These are phyloP conservation scores for Gasteruption jaculator DNA, from an alignment of 2,888 invertebrate genomes.

Conservation along the genomic window DNA sequence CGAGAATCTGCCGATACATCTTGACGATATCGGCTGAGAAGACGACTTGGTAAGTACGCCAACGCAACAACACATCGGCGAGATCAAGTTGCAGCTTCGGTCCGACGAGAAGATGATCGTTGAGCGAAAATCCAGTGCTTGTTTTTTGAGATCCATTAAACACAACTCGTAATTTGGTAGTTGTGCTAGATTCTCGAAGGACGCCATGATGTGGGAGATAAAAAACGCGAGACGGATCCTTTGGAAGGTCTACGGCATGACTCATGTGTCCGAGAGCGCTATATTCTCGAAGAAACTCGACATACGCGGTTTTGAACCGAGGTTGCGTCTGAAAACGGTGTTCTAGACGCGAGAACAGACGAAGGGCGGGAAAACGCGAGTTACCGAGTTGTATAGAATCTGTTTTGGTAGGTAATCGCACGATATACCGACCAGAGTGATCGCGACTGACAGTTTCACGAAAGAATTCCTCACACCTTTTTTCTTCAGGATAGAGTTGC, in stretches of 20 bases:
- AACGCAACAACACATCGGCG: constrained; percentile 32
- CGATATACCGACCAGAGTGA: constrained; percentile 26
- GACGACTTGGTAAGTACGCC: constrained; percentile 30
- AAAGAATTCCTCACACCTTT: constrained; percentile 22
- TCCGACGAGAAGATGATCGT: constrained; percentile 35
- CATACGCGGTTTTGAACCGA: constrained; percentile 10
- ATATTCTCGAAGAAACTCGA: constrained; percentile 13
- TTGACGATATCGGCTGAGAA: constrained; percentile 43
- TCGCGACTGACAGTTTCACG: constrained; percentile 24
- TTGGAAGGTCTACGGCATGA: not conserved
- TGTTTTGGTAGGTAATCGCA: constrained; percentile 26
- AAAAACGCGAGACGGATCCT: constrained; percentile 19
- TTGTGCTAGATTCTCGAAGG: constrained; percentile 31
- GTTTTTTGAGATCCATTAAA: constrained; percentile 30
- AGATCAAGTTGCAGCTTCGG: constrained; percentile 38
- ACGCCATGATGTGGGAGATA: constrained; percentile 44
- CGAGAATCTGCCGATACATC: constrained; percentile 39
- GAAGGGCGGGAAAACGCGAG: constrained; percentile 17
- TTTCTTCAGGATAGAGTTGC: constrained; percentile 22
- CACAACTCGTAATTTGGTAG: constrained; percentile 37
- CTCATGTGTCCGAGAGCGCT: constrained; percentile 18
- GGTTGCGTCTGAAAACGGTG: constrained; percentile 3
- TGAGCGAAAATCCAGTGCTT: constrained; percentile 31
- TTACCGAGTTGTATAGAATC: constrained; percentile 21
- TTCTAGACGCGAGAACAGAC: constrained; percentile 9